These are phyloP conservation scores for Nipponia nippon DNA, from an alignment of 2,113 vertebrate species.

Conservation along the genomic window DNA sequence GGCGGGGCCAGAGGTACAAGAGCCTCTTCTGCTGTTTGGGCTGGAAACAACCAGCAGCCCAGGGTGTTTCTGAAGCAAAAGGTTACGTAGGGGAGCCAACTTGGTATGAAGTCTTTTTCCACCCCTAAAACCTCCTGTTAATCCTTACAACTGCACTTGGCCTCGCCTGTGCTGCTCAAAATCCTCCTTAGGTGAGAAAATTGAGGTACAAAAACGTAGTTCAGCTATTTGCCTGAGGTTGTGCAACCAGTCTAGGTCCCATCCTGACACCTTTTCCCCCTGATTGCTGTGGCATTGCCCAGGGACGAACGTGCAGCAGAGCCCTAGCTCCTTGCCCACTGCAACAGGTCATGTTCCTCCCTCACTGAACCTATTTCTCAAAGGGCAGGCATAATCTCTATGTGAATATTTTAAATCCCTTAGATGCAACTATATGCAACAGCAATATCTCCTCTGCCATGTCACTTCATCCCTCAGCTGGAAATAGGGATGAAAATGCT, in stretches of 20 bases:
- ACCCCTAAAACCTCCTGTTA: background rate
- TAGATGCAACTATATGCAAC: background rate
- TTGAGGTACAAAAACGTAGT: background rate
- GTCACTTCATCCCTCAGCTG: background rate
- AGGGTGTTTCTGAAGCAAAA: background rate
- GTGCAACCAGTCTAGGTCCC: background rate
- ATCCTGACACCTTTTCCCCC: background rate
- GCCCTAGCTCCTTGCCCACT: background rate
- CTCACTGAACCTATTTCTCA: background rate
- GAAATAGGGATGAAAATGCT: background rate
- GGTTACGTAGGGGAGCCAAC: background rate
- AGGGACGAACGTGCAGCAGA: background rate
- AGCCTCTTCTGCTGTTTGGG: background rate
- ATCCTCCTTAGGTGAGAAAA: background rate
- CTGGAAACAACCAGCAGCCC: background rate
- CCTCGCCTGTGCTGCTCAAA: background rate
- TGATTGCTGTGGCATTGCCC: background rate
- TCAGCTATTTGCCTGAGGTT: background rate
- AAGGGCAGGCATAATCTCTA: background rate
- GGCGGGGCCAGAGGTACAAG: background rate
- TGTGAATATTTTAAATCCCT: background rate
- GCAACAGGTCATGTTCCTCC: background rate
- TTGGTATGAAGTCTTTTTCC: background rate
- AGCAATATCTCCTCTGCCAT: background rate
- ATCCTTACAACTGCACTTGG: background rate